Evolutionary conservation across 2,888 invertebrate genomes (phyloP).

Genomic region (Eupithecia centaureata): DNA sequence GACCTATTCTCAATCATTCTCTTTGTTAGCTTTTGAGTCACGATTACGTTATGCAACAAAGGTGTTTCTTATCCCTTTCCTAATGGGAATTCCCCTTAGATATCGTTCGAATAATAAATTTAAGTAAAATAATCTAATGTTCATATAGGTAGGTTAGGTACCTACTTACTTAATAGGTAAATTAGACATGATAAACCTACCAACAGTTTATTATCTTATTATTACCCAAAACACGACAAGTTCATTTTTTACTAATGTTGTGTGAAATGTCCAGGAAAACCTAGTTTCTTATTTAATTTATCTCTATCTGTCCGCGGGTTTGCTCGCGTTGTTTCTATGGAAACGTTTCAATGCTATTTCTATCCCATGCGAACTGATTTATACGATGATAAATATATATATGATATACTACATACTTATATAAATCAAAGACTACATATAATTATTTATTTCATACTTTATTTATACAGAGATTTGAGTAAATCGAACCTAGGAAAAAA

Average conservation of each 20-base stretch:
- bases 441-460: no score
- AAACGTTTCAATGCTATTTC: no score
- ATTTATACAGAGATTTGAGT: no score
- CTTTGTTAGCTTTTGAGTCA: constrained; percentile 2
- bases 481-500: no score
- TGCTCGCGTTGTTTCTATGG: no score
- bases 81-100: not conserved
- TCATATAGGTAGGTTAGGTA: not conserved
- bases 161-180: not conserved
- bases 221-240: not conserved
- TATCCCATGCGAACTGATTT: no score
- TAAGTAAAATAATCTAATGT: not conserved
- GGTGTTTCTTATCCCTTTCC: not conserved
- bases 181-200: not conserved
- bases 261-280: not conserved
- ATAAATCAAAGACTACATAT: no score
- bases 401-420: no score
- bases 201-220: not conserved
- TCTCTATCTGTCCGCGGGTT: no score
- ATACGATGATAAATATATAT: no score
- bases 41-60: constrained; percentile 1
- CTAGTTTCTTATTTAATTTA: not conserved
- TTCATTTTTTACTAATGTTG: not conserved
- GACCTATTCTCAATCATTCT: not conserved
- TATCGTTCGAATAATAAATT: not conserved